phyloP scores from a whole-genome alignment of 1,140 invertebrate species.

The Odontomachus brunneus region DNA sequence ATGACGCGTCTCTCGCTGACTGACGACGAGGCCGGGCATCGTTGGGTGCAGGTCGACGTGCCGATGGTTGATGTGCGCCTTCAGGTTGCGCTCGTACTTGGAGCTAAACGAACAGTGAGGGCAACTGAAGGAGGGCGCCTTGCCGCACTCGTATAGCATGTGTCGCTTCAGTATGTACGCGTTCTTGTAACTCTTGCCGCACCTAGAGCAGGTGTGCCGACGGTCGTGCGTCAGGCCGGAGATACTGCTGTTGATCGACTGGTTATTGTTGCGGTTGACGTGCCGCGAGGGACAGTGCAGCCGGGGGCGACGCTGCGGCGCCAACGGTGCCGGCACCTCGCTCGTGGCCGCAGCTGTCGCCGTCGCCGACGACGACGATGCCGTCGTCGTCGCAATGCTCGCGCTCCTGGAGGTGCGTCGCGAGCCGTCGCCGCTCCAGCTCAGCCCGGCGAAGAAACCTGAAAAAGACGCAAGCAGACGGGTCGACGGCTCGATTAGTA shows the following conservation, averaged over 20 bases:
- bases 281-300: conserved; percentile 80
- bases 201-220: conserved; percentile 83
- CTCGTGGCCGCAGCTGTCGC: conserved; percentile 18
- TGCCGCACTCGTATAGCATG: conserved; percentile 85
- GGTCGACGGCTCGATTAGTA: conserved; percentile 64
- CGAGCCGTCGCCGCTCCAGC: conserved; percentile 77
- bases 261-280: conserved; percentile 78
- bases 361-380: conserved; percentile 72
- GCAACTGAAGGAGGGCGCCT: conserved; percentile 86
- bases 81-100: conserved; percentile 85
- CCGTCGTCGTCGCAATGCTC: conserved; percentile 77
- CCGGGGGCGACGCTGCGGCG: conserved; percentile 81
- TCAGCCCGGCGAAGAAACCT: conserved; percentile 82
- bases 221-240: conserved; percentile 77
- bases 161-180: conserved; percentile 85
- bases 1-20: conserved; percentile 70
- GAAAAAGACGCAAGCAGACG: conserved; percentile 72
- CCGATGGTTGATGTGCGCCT: conserved; percentile 84
- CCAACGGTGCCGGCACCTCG: conserved; percentile 79
- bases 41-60: conserved; percentile 77
- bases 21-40: conserved; percentile 65
- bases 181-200: conserved; percentile 85
- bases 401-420: conserved; percentile 38
- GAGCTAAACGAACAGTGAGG: conserved; percentile 85
- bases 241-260: conserved; percentile 66